Evolutionary conservation across 2,113 vertebrate species (phyloP).

Genomic region (Corythoichthys haematopterus): DNA sequence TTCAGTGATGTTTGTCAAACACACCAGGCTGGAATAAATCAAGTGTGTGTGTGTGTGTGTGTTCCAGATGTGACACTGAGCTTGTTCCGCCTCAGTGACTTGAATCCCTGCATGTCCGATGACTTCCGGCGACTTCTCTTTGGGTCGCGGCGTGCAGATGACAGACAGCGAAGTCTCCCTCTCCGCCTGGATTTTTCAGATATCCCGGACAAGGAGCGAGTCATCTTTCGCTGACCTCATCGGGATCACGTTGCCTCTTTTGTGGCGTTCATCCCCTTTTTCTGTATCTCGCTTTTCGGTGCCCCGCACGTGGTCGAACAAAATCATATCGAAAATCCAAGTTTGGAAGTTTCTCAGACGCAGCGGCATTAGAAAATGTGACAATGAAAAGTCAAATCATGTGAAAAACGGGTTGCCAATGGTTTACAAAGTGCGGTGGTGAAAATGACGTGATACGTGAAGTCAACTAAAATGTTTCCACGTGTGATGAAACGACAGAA

Average conservation of each 20-base stretch:
- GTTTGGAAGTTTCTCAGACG: no score
- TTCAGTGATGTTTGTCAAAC: constrained; percentile 1
- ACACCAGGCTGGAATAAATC: neutral
- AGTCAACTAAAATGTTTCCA: no score
- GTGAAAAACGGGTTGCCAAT: no score
- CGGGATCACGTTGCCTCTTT: constrained; percentile 28
- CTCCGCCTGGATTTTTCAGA: constrained; percentile 6
- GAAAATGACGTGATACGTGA: no score
- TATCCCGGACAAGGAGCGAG: constrained; percentile 16
- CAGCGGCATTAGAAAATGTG: no score
- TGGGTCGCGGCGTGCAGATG: constrained; percentile 25
- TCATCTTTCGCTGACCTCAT: constrained; percentile 44
- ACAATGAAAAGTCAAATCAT: no score
- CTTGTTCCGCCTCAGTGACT: constrained; percentile 33
- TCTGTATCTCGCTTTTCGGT: no score
- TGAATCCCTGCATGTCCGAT: constrained; percentile 14
- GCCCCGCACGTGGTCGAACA: neutral
- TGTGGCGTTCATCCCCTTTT: constrained; percentile 24
- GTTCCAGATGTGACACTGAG: constrained; percentile 26
- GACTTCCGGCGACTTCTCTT: constrained; percentile 9
- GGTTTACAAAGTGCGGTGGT: no score
- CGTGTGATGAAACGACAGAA: no score
- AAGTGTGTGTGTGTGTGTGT: constrained; percentile 17
- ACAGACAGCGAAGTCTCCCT: constrained; percentile 2
- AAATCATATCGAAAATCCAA: neutral